Percentiles rank a stretch among this genome's conserved stretches.
These are phyloP conservation scores for Morpho deidamia DNA, from an alignment of 2,888 invertebrate species.

Conservation along the genomic window DNA sequence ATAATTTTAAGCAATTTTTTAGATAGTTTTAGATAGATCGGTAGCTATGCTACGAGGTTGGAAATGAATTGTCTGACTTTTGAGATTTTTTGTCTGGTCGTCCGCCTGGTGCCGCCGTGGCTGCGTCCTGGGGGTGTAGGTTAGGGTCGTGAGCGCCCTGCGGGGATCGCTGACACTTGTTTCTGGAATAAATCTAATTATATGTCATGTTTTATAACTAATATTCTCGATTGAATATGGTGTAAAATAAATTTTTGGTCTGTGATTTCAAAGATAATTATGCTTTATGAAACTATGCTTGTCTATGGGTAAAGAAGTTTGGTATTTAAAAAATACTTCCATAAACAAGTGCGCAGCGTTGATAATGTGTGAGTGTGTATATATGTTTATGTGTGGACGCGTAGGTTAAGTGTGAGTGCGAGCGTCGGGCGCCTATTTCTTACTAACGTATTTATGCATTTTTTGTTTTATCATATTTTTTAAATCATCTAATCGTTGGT, in stretches of 20 bases:
- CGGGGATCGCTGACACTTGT: slow-evolving; percentile 29
- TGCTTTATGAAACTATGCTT: too few species aligned
- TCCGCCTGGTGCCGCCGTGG: slow-evolving; percentile 35
- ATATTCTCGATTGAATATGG: too few species aligned
- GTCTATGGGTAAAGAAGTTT: background rate
- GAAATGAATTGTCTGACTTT: slow-evolving; percentile 3
- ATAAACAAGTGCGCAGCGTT: slow-evolving; percentile 8
- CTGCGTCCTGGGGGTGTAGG: slow-evolving; percentile 46
- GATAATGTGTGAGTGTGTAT: slow-evolving; percentile 33
- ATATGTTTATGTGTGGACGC: slow-evolving; percentile 41
- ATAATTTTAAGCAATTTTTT: background rate
- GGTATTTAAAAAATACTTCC: background rate
- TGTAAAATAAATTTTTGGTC: too few species aligned
- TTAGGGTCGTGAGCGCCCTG: slow-evolving; percentile 66
- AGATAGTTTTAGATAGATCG: slow-evolving; percentile 1
- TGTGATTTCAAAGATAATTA: too few species aligned
- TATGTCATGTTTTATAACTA: too few species aligned
- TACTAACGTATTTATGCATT: slow-evolving; percentile 61
- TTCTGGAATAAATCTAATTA: slow-evolving; percentile 4
- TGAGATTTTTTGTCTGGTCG: slow-evolving; percentile 20
- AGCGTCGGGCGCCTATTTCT: slow-evolving; percentile 60
- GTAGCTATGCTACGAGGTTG: background rate
- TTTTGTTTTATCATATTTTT: slow-evolving; percentile 51
- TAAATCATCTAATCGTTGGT: slow-evolving; percentile 35
- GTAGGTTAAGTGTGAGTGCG: slow-evolving; percentile 50